phyloP scores from a whole-genome alignment of 2,113 vertebrate genomes.

The Trinectes maculatus region DNA sequence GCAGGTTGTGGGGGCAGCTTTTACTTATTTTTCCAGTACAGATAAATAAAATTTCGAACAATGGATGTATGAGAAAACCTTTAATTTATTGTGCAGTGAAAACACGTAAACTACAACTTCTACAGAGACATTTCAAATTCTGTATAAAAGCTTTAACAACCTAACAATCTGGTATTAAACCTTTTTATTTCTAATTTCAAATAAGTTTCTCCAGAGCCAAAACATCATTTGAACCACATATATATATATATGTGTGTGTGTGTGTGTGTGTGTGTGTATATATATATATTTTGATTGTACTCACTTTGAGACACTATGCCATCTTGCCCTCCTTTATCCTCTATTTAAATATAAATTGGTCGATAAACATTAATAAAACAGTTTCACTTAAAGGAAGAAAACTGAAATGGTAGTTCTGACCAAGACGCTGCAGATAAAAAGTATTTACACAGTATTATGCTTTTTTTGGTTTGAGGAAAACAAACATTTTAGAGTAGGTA shows the following conservation, averaged over 20 bases:
- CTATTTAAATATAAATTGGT: constrained; percentile 18
- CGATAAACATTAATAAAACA: constrained; percentile 36
- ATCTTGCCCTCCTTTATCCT: not conserved
- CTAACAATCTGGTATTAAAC: constrained; percentile 14
- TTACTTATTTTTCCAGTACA: not conserved
- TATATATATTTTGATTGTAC: constrained; percentile 3
- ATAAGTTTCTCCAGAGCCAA: not conserved
- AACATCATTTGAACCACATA: too few species aligned
- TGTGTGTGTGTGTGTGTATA: too few species aligned
- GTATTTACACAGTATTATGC: constrained; percentile 70
- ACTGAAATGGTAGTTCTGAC: constrained; percentile 22
- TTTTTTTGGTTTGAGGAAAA: not conserved
- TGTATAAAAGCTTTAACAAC: constrained; percentile 31
- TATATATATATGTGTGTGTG: too few species aligned
- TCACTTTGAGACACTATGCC: not conserved
- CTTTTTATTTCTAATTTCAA: not conserved
- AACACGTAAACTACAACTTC: constrained; percentile 33
- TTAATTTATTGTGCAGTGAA: constrained; percentile 61
- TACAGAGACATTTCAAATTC: constrained; percentile 28
- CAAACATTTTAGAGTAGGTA: not conserved
- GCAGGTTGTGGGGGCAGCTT: constrained; percentile 19
- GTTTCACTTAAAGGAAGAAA: constrained; percentile 10
- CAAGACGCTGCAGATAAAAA: constrained; percentile 46
- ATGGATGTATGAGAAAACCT: constrained; percentile 65
- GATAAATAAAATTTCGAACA: constrained; percentile 43